These are phyloP conservation scores for Acipenser ruthenus DNA, from an alignment of 2,797 vertebrate genomes.

Conservation along the genomic window DNA sequence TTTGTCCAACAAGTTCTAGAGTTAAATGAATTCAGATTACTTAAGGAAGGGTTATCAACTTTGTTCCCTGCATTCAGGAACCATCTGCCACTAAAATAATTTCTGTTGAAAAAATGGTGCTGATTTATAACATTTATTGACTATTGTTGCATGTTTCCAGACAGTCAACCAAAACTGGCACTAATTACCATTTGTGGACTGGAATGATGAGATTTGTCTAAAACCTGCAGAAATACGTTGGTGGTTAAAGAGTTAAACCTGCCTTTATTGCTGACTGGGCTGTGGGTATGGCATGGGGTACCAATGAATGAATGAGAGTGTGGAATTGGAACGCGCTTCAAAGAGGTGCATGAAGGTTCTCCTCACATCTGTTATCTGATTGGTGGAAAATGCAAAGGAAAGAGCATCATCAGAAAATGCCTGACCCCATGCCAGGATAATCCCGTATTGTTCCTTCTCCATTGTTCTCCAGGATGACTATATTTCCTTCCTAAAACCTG, in stretches of 20 bases:
- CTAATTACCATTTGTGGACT: too few species aligned
- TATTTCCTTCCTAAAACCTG: conserved; percentile 16
- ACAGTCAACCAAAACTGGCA: too few species aligned
- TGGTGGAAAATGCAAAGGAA: not conserved
- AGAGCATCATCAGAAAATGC: conserved; percentile 6
- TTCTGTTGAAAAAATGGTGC: too few species aligned
- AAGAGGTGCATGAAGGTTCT: too few species aligned
- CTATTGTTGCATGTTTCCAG: too few species aligned
- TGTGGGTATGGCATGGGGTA: not conserved
- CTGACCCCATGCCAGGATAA: not conserved
- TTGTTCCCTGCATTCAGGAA: not conserved
- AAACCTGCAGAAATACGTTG: too few species aligned
- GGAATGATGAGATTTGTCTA: too few species aligned
- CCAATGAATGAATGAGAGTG: not conserved
- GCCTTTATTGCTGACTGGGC: not conserved
- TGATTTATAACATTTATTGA: too few species aligned
- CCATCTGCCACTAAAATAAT: too few species aligned
- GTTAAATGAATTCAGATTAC: not conserved
- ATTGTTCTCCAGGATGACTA: conserved; percentile 4
- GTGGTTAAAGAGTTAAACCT: too few species aligned
- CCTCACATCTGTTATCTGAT: too few species aligned
- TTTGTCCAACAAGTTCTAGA: not conserved
- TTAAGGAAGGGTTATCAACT: not conserved
- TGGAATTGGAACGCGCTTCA: not conserved
- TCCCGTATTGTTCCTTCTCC: conserved; percentile 6